Conservation (phyloP, 1,140 invertebrate genomes). For the Papilio glaucus region DNA sequence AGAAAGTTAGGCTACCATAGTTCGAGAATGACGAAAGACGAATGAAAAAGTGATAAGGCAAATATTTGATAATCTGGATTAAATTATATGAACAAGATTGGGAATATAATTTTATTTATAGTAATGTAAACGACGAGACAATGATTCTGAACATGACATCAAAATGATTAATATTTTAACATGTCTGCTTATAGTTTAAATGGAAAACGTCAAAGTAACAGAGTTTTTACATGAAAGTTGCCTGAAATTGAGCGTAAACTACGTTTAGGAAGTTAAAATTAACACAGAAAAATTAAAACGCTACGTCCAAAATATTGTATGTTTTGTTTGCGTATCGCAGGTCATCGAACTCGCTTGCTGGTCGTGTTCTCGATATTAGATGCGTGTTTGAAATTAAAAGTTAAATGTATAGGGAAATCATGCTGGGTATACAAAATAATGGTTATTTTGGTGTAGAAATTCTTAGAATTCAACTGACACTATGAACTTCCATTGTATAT, state of each 20-base stretch:
- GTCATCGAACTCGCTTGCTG: not conserved
- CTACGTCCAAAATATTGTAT: not conserved
- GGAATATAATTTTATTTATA: too few relatives aligned
- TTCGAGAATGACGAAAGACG: too few relatives aligned
- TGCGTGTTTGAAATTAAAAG: not conserved
- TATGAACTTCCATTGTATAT: too few relatives aligned
- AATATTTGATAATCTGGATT: too few relatives aligned
- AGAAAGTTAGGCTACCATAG: too few relatives aligned
- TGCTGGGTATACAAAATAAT: too few relatives aligned
- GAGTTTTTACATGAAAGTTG: not conserved
- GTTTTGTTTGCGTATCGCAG: not conserved
- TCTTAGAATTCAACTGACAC: too few relatives aligned
- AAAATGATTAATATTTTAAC: not conserved
- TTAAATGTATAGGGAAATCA: not conserved
- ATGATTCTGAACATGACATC: not conserved
- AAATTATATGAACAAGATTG: too few relatives aligned
- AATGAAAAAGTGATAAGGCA: too few relatives aligned
- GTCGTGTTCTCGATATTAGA: not conserved
- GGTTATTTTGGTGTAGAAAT: too few relatives aligned
- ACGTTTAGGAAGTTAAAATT: not conserved
- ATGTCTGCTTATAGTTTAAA: not conserved
- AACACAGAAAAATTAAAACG: not conserved
- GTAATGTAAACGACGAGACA: too few relatives aligned
- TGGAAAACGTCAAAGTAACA: not conserved
- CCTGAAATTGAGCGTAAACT: conserved; percentile 6